Evolutionary conservation across 2,797 vertebrate species (phyloP).

Genomic region (Phyllotis vaccarum): DNA sequence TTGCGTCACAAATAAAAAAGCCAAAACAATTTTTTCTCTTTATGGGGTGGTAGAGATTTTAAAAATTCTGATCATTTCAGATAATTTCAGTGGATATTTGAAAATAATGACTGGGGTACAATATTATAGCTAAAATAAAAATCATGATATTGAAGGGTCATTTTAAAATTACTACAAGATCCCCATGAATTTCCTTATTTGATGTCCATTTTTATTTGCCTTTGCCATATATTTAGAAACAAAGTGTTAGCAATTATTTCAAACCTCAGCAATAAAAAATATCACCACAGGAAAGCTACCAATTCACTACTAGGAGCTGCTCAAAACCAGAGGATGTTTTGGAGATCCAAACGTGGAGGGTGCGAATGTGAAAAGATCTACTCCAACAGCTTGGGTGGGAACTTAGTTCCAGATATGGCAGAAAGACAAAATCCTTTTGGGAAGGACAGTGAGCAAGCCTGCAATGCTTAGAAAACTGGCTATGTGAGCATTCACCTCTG

Average conservation of each 20-base stretch:
- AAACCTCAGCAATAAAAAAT: constrained; percentile 35
- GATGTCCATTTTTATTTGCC: constrained; percentile 38
- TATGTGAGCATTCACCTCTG: background rate
- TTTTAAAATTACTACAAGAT: constrained; percentile 31
- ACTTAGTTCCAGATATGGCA: background rate
- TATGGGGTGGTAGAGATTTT: background rate
- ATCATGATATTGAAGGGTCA: background rate
- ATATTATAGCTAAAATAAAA: constrained; percentile 40
- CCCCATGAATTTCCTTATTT: constrained; percentile 52
- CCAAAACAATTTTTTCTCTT: background rate
- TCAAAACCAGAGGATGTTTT: background rate
- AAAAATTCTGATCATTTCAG: background rate
- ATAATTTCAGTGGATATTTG: background rate
- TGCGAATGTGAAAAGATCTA: background rate
- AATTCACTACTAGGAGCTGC: background rate
- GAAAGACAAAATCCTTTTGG: background rate
- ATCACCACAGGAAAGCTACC: constrained; percentile 26
- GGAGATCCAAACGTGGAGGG: background rate
- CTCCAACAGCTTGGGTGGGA: background rate
- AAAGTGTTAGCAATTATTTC: constrained; percentile 62
- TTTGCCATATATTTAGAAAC: constrained; percentile 54
- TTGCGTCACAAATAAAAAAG: constrained; percentile 54
- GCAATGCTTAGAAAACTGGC: background rate
- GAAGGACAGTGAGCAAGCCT: background rate
- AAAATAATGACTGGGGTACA: background rate